phyloP scores from a whole-genome alignment of 2,797 vertebrate species.

The Sciurus vulgaris region DNA sequence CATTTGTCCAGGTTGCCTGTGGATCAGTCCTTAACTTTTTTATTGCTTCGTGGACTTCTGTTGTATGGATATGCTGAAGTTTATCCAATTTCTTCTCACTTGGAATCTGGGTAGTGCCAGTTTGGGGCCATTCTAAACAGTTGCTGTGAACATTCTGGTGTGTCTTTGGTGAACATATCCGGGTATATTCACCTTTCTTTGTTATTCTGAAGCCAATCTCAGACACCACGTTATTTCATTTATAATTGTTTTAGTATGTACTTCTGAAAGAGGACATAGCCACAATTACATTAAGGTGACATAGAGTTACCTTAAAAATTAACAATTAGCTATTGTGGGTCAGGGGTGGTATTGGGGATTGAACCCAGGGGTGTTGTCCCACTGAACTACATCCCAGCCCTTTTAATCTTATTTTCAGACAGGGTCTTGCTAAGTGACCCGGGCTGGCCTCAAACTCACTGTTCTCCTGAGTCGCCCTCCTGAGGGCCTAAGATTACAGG shows the following conservation, averaged over 20 bases:
- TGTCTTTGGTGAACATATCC: neutral
- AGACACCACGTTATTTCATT: neutral
- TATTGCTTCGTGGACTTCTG: neutral
- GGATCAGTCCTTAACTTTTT: neutral
- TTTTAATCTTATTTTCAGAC: neutral
- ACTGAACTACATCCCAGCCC: neutral
- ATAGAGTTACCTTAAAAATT: neutral
- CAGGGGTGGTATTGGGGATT: neutral
- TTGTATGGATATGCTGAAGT: neutral
- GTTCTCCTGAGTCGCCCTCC: neutral
- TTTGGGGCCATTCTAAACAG: neutral
- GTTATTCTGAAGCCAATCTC: neutral
- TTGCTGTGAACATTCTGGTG: neutral
- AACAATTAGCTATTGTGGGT: neutral
- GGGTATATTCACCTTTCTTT: neutral
- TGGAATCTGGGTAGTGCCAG: neutral
- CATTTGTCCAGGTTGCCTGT: neutral
- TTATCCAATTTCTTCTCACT: neutral
- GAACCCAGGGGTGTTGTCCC: neutral
- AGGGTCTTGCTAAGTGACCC: neutral
- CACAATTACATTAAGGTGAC: neutral
- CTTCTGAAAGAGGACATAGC: neutral
- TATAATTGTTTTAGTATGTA: conserved; percentile 3
- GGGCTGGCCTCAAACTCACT: neutral
- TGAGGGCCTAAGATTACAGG: neutral